Evolutionary conservation across 2,888 invertebrate species (phyloP), one percentile per base, ranked within the genome.

Genomic region (Liodrosophila aerea): DNA sequence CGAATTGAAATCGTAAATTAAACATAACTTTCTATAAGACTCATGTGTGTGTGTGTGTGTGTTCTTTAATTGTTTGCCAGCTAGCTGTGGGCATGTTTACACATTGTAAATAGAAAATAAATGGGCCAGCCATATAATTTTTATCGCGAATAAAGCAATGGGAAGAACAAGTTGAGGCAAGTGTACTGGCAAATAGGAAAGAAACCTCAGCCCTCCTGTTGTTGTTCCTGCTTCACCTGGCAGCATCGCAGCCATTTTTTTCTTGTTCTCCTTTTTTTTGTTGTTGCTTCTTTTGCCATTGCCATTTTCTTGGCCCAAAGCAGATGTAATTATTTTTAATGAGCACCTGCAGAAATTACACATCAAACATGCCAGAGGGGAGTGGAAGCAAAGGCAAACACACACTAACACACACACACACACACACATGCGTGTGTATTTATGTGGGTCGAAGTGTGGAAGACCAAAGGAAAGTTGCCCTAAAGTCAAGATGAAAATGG

Each of bases 261-360:
- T 22, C 22, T 5, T 22, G 22, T 5, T 22, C 22, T 2, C 22
- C 5, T 22, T 47, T 40, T 65, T 70, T 69, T 41, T 70, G 66
- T 58, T 31, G 54, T 22, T 47, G 45, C 70, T 70, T 69, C 45
- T 70, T 71, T 58, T 31, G 54, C 62, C 71, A 66, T 61, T 58
- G 65, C 57, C 66, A 62, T 70, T 70, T 70, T 70, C 71, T 68
- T 72, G 58, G 64, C 71, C 73, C 56, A 78, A 73, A 68, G 77
- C 77, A 82, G 78, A 76, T 80, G 78, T 80, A 80, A 80, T 80
- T 80, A 80, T 82, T 80, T 80, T 80, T 80, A 80, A 80, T 80
- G 78, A 80, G 78, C 83, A 78, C 69, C 80, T 82, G 82, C 75
- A 82, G 62, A 76, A 80, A 80, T 82, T 82, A 78, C 82, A 80